These are phyloP conservation scores for Paralvinella palmiformis DNA, from an alignment of 1,140 invertebrate genomes.

Conservation along the genomic window DNA sequence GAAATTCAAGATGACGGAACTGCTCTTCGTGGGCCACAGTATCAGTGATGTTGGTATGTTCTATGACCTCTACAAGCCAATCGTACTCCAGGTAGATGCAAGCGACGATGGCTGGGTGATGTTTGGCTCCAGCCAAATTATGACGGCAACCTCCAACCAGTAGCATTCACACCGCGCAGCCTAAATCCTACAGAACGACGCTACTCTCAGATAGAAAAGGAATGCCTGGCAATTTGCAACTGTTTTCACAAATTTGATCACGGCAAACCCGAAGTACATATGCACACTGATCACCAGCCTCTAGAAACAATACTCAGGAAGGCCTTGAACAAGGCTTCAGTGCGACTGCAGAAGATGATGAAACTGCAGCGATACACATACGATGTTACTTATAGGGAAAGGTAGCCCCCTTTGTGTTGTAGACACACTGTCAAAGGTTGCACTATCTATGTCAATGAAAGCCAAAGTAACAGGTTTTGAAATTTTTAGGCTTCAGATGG, in stretches of 20 bases:
- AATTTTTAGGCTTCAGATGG: background rate
- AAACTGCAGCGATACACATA: too few species aligned
- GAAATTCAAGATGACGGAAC: slow-evolving; percentile 1
- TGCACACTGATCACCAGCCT: too few species aligned
- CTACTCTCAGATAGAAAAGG: slow-evolving; percentile 52
- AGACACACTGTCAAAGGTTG: slow-evolving; percentile 28
- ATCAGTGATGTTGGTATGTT: too few species aligned
- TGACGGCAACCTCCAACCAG: background rate
- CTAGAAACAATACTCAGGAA: too few species aligned
- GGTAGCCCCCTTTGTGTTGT: slow-evolving; percentile 44
- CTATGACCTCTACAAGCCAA: too few species aligned
- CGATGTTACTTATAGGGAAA: too few species aligned
- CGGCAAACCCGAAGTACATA: too few species aligned
- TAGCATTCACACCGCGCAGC: background rate
- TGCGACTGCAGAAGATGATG: slow-evolving; percentile 43
- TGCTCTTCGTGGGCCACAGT: too few species aligned
- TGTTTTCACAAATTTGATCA: too few species aligned
- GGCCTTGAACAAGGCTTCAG: slow-evolving; percentile 17
- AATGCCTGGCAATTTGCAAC: slow-evolving; percentile 50
- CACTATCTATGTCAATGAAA: too few species aligned
- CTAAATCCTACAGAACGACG: slow-evolving; percentile 49
- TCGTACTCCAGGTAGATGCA: too few species aligned
- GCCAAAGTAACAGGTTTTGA: background rate
- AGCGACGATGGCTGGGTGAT: background rate
- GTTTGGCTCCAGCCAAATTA: background rate